A percentile compares a stretch with the other conserved stretches of the same genome.
These are phyloP conservation scores for Mesorhabditis spiculigera DNA, from an alignment of 2,888 invertebrate species.

Conservation along the genomic window DNA sequence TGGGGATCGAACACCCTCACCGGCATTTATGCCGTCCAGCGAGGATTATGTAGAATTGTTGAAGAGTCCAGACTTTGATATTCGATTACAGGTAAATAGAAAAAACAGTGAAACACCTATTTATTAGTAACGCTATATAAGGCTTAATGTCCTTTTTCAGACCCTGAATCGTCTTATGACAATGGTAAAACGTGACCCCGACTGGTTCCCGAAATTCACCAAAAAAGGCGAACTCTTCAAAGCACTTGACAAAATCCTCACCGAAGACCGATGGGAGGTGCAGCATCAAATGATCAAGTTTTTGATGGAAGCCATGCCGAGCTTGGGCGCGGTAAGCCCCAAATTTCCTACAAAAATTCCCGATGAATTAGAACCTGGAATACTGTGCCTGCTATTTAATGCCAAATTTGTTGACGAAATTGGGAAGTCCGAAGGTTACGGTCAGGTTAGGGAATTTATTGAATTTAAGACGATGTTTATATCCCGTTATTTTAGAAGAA, in stretches of 20 bases:
- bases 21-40: conserved; percentile 26
- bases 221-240: conserved; percentile 41
- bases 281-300: conserved; percentile 61
- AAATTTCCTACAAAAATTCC: not conserved
- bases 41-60: conserved; percentile 36
- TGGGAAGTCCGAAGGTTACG: conserved; percentile 47
- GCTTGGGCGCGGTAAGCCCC: conserved; percentile 58
- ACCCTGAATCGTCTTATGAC: conserved; percentile 33
- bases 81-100: conserved; percentile 24
- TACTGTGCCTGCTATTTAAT: conserved; percentile 57
- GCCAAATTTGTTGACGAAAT: conserved; percentile 59
- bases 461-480: too few relatives aligned
- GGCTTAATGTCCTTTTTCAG: conserved; percentile 13
- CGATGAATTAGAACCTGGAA: conserved; percentile 43
- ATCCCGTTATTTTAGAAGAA: too few relatives aligned
- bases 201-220: conserved; percentile 34
- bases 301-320: conserved; percentile 45
- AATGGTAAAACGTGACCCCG: conserved; percentile 30
- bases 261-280: conserved; percentile 62
- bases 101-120: not conserved
- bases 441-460: conserved; percentile 49
- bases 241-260: conserved; percentile 58
- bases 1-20: conserved; percentile 27
- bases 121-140: not conserved
- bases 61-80: conserved; percentile 33